Percentiles rank a stretch among this genome's conserved stretches.
Conservation (phyloP, 2,888 invertebrate species). For the Cheilosia grossa region DNA sequence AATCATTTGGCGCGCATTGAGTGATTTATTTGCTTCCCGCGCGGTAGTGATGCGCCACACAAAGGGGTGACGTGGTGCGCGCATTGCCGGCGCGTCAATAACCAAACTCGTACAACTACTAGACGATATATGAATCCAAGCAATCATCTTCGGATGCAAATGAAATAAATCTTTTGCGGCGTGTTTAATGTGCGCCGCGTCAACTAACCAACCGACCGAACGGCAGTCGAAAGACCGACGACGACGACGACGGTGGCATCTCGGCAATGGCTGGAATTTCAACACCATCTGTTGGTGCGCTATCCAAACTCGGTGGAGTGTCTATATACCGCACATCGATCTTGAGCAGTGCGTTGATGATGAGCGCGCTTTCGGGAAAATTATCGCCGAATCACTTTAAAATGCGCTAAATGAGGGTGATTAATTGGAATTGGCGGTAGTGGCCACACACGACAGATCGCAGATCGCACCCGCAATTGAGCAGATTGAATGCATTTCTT, state of each 20-base stretch:
- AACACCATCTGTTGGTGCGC: conserved; percentile 67
- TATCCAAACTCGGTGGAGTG: conserved; percentile 18
- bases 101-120: conserved; percentile 40
- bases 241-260: conserved; percentile 31
- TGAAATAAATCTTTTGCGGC: conserved; percentile 73
- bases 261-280: conserved; percentile 69
- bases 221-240: background rate
- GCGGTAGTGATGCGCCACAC: conserved; percentile 32
- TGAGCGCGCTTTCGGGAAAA: conserved; percentile 22
- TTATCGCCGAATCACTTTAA: conserved; percentile 68
- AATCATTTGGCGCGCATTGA: conserved; percentile 61
- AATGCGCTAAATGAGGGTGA: conserved; percentile 66
- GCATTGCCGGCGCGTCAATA: conserved; percentile 62
- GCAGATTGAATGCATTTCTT: conserved; percentile 67
- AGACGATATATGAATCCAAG: conserved; percentile 15
- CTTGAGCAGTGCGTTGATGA: background rate
- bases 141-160: conserved; percentile 72
- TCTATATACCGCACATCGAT: conserved; percentile 5
- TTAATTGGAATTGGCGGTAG: conserved; percentile 67
- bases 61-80: conserved; percentile 31
- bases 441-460: conserved; percentile 57
- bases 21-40: conserved; percentile 68
- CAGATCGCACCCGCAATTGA: conserved; percentile 70
- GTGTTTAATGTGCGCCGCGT: conserved; percentile 63
- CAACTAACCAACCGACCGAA: conserved; percentile 1